Percentiles rank a stretch among this genome's conserved stretches.
Conservation (phyloP, 2,888 invertebrate species). For the Pyrrhia umbra region DNA sequence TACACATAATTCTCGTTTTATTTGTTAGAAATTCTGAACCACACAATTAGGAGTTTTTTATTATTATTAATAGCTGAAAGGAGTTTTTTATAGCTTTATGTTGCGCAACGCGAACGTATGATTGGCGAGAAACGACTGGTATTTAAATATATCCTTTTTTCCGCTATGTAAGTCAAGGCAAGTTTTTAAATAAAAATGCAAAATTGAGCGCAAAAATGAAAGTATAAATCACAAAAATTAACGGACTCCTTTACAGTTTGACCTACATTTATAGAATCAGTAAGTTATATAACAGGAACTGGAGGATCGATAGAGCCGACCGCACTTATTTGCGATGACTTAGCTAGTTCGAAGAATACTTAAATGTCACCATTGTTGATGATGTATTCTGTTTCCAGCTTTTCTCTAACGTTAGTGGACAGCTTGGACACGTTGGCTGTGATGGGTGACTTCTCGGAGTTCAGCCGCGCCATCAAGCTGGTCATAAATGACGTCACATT, state of each 20-base stretch:
- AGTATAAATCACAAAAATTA: conserved; percentile 10
- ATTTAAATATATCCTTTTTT: conserved; percentile 5
- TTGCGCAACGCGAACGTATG: conserved; percentile 1
- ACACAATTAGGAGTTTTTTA: neutral
- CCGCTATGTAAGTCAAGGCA: conserved; percentile 12
- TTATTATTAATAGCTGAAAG: neutral
- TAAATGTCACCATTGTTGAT: neutral
- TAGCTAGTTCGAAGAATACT: neutral
- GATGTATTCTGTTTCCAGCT: conserved; percentile 91
- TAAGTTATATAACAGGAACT: conserved; percentile 1
- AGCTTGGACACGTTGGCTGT: conserved; percentile 97
- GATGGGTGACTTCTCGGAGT: conserved; percentile 97
- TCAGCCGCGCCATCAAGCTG: conserved; percentile 96
- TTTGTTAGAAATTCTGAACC: neutral
- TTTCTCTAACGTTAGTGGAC: conserved; percentile 98
- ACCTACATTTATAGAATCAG: conserved; percentile 23
- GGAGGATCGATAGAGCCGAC: conserved; percentile 4
- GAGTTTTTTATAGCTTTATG: neutral
- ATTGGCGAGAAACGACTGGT: conserved; percentile 3
- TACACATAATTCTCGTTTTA: neutral
- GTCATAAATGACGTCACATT: conserved; percentile 97
- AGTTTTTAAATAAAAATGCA: conserved; percentile 13
- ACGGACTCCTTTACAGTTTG: conserved; percentile 6
- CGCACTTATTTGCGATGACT: neutral
- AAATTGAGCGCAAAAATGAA: conserved; percentile 25